Conservation (phyloP, 2,113 vertebrate genomes). For the Notothenia rossii region DNA sequence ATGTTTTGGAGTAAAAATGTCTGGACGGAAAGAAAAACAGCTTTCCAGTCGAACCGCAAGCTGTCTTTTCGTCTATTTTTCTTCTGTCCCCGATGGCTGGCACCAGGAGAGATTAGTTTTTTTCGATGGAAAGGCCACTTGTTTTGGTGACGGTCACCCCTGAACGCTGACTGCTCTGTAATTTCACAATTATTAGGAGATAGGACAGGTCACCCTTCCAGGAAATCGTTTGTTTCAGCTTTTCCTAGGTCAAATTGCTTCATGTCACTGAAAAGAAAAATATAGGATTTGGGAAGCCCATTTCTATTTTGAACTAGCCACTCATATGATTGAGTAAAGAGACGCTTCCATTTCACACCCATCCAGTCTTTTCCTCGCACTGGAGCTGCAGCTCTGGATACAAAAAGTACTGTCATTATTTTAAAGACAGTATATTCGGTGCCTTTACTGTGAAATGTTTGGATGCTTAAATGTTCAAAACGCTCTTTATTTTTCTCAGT, state of each 20-base stretch:
- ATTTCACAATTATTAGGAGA: constrained; percentile 74
- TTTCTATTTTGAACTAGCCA: constrained; percentile 2
- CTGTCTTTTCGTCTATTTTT: not conserved
- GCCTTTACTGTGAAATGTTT: too few species aligned
- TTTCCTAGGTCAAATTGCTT: constrained; percentile 52
- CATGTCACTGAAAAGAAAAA: constrained; percentile 42
- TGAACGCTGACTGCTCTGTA: constrained; percentile 56
- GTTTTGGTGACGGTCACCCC: constrained; percentile 31
- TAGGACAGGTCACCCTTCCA: constrained; percentile 39
- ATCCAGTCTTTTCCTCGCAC: constrained; percentile 3
- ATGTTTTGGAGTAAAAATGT: constrained; percentile 69
- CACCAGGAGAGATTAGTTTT: constrained; percentile 39
- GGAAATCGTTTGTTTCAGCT: constrained; percentile 60
- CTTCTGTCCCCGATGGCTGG: constrained; percentile 5
- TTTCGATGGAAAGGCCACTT: constrained; percentile 24
- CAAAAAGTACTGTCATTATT: too few species aligned
- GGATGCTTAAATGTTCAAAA: too few species aligned
- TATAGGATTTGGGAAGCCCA: constrained; percentile 10
- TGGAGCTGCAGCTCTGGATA: not conserved
- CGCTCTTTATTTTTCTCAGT: too few species aligned
- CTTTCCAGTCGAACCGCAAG: constrained; percentile 37
- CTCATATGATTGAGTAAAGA: not conserved
- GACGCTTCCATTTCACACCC: not conserved
- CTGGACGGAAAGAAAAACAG: constrained; percentile 67
- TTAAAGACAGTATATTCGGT: not conserved